Base-by-base conservation (phyloP, 2,797 vertebrate genomes). In the Helicolenus hilgendorfi region DNA sequence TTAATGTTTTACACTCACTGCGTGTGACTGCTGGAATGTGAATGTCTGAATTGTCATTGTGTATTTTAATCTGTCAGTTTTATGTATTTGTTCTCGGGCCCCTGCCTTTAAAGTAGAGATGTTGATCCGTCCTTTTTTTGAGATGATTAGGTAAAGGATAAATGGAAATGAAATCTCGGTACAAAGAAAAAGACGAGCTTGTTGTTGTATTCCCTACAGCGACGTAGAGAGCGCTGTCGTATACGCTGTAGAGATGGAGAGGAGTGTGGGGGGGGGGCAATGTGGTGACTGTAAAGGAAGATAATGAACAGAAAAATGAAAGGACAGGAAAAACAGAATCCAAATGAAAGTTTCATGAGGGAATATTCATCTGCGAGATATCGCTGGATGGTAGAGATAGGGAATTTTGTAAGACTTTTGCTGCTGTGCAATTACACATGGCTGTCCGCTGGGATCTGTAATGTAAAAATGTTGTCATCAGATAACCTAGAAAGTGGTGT, bases 261-360 rank as follows among this genome's bases (percentile, higher is more conserved):
- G 10, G 45, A 18, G 77, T 7, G 27, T 33, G 56, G 36, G 13
- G 36, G 36, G 36, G 5, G n/a, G 3, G 7, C 27, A 13, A 79
- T 8, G 31, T 35, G 58, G 36, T 49, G 72, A 31, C 38, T 83
- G 72, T 62, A 77, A 86, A 86, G 58, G 53, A n/a, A 62, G 65
- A 84, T 71, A 65, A 85, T 77, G 63, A 77, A 79, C 15, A 53
- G 31, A 74, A 56, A 82, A 88, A 85, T 81, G 22, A 91, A 86
- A 86, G 67, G 29, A 60, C 53, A 67, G 11, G 69, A 69, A 74
- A 79, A 84, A 63, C 64, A 69, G 65, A 89, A 72, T 83, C 31
- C 3, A 71, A 71, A 60, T 73, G 55, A 84, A 86, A 85, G n/a
- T 83, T 89, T 81, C 56, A 88, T 69, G 60, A 84, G 67, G 38